These are phyloP conservation scores for Cryptosula pallasiana DNA, from an alignment of 2,888 invertebrate species.

Conservation along the genomic window DNA sequence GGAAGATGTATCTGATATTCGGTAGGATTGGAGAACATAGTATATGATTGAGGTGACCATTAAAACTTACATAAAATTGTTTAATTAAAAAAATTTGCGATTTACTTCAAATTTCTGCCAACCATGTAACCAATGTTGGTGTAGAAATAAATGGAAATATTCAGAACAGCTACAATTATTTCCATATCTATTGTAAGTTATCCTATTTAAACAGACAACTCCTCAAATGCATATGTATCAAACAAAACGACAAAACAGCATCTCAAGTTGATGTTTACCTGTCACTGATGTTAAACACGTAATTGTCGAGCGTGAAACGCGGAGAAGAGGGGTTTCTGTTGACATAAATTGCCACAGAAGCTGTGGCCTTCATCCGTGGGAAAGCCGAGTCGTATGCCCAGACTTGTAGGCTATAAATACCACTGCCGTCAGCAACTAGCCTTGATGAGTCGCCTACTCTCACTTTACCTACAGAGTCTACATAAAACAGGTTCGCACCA, in stretches of 20 bases:
- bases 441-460: background rate
- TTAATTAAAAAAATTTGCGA: too few species aligned
- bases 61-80: too few species aligned
- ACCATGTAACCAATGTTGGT: too few species aligned
- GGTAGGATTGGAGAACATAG: too few species aligned
- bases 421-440: background rate
- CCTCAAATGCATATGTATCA: too few species aligned
- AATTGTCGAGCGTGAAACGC: background rate
- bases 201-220: too few species aligned
- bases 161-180: too few species aligned
- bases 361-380: conserved; percentile 4
- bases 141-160: too few species aligned
- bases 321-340: conserved; percentile 7
- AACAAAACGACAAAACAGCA: too few species aligned
- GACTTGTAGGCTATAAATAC: background rate
- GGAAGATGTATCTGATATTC: background rate
- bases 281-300: conserved; percentile 12
- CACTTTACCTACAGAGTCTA: background rate
- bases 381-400: conserved; percentile 7
- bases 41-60: too few species aligned
- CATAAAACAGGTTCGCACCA: background rate
- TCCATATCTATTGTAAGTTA: too few species aligned
- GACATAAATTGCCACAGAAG: background rate
- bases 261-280: conserved; percentile 15
- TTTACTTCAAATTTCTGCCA: too few species aligned